Evolutionary conservation across 30 jellyfish, hydroid and myxozoan species (phyloP).

Genomic region (Sanderia malayensis): DNA sequence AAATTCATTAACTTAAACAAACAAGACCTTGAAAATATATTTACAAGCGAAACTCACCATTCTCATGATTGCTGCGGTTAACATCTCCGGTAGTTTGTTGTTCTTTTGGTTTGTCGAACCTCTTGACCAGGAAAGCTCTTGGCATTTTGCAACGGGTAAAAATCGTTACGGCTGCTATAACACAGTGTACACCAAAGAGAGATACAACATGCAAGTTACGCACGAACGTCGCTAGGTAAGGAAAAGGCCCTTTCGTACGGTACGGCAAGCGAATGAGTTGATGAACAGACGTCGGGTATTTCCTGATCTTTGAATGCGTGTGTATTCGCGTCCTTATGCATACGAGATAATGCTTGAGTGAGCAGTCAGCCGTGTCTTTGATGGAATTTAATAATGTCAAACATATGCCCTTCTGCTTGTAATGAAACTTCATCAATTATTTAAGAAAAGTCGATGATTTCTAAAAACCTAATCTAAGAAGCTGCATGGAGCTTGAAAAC

Average conservation of each 20-base stretch:
- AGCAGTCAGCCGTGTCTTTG: constrained; percentile 54
- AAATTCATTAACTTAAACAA: too few relatives aligned
- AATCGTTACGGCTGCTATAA: too few relatives aligned
- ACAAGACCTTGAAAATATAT: too few relatives aligned
- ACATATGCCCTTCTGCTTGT: constrained; percentile 79
- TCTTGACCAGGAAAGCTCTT: constrained; percentile 46
- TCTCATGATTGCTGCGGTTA: neutral
- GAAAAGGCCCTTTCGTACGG: constrained; percentile 81
- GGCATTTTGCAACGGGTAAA: constrained; percentile 52
- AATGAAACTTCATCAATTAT: constrained; percentile 46
- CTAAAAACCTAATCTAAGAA: constrained; percentile 67
- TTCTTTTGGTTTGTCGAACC: constrained; percentile 37
- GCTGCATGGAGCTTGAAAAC: constrained; percentile 58
- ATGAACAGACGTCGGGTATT: constrained; percentile 49
- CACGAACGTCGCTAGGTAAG: too few relatives aligned
- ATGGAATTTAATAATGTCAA: constrained; percentile 66
- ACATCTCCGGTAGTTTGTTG: constrained; percentile 7
- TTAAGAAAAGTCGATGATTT: constrained; percentile 62
- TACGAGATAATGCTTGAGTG: constrained; percentile 58
- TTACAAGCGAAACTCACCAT: too few relatives aligned
- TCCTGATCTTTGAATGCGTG: constrained; percentile 67
- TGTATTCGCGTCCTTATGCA: constrained; percentile 59
- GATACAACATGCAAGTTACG: too few relatives aligned
- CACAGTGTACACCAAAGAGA: too few relatives aligned
- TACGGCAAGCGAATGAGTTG: constrained; percentile 26